Base-by-base conservation (phyloP, 2,888 invertebrate genomes). In the Bembecia ichneumoniformis region DNA sequence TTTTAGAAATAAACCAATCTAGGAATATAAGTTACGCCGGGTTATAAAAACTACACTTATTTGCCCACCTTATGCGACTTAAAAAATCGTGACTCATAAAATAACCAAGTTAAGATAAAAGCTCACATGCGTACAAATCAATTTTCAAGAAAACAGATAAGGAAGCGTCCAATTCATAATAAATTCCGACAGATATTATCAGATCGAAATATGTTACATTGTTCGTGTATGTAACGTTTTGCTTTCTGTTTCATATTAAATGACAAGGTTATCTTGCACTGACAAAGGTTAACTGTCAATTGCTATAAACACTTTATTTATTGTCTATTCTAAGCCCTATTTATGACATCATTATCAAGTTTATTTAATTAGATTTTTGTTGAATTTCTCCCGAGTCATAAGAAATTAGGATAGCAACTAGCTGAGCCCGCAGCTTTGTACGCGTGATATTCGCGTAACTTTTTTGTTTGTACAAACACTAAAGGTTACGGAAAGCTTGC, bases 201-300 rank as follows among this genome's bases (percentile, higher is more conserved):
- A 52, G 47, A 43, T 36, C 49, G 51, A 56, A 11, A 40, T 40
- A 57, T 54, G 51, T 53, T 56, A 55, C 46, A 52, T 50, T 57
- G 54, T 60, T 62, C 58, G 53, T 62, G 57, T 60, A 55, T 50
- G 52, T 49, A 56, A 58, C 54, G 53, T 59, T 28, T 59, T 57
- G 58, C 64, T 65, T 64, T 65, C 61, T 56, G 17, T 58, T 51
- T 62, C 55, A 59, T 52, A 58, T 52, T 48, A 66, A 68, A 66
- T 66, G 58, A 66, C 68, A 71, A 73, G 71, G 68, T 58, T 60
- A 46, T 43, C 47, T 45, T 48, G 43, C 28, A 52, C 47, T 52
- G 48, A 51, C 54, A 63, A 64, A 67, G 69, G 64, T 68, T 58
- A 64, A 48, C 56, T 60, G 61, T 60, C 63, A 54, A 44, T 58